Base-by-base conservation (phyloP, 1,140 invertebrate genomes). In the Dysdera silvatica region DNA sequence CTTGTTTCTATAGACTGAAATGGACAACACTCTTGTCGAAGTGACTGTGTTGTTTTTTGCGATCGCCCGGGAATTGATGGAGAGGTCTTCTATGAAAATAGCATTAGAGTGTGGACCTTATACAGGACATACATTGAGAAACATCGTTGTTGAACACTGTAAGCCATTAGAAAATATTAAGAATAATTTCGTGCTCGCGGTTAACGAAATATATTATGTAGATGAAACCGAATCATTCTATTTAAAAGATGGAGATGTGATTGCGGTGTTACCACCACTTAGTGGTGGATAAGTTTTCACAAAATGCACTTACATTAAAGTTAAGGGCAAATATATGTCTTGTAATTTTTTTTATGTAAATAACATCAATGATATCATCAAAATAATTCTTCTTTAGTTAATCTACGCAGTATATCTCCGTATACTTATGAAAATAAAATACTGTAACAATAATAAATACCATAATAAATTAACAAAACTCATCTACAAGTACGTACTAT, bases 11-110 rank as follows among this genome's bases (percentile, higher is more conserved):
- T 33, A 59, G 14, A 37, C 20, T 16, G 16, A 37, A 28, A 48
- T 63, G 52, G 18, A 23, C 37, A 53, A 56, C 18, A 26, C 48
- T 6, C 20, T n/a, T 33, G 51, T 54, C 0, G 35, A n/a, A 10
- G 59, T 66, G 18, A 66, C 61, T 48, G 18, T 68, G n/a, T 48
- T 68, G 35, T 66, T 68, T 47, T 68, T 68, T 49, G 67, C 67
- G 20, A 66, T 56, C 58, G 64, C 67, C 24, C 18, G 64, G 43
- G 67, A 68, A 54, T 18, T 66, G 31, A 37, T 59, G 28, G 54
- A 47, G 28, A 52, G 26, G n/a, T 10, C 43, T 35, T 48, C 52
- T 32, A 63, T 51, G 29, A 33, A 63, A 24, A 18, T 55, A 8
- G 4, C 20, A 12, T 31, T 49, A 6, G 23, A 31, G 24, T 14